These are phyloP conservation scores for Typhlomys cinereus DNA, from an alignment of 2,113 vertebrate genomes.

Conservation along the genomic window DNA sequence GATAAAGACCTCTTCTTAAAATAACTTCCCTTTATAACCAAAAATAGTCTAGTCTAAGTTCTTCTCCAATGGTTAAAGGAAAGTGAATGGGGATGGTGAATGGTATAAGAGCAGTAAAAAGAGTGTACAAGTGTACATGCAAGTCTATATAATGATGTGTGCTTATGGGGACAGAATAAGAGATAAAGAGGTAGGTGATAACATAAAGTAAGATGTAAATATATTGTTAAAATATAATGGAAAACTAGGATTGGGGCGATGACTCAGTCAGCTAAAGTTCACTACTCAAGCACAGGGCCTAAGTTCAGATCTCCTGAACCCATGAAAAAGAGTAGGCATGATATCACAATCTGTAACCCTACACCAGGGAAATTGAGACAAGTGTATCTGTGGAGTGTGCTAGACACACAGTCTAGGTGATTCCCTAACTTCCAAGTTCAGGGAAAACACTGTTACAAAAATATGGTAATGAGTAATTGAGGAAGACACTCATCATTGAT, in stretches of 20 bases:
- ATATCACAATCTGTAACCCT: too few relatives aligned
- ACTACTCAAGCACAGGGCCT: background rate
- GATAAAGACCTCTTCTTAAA: background rate
- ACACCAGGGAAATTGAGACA: too few relatives aligned
- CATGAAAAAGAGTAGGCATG: background rate
- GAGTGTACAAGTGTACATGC: accelerated
- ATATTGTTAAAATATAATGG: background rate
- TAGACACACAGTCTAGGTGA: background rate
- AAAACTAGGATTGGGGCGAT: background rate
- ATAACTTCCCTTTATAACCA: background rate
- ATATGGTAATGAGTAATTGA: background rate
- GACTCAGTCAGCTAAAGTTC: background rate
- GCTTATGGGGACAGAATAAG: background rate
- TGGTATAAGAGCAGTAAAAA: background rate
- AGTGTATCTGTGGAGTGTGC: background rate
- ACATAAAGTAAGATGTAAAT: background rate
- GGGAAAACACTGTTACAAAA: background rate
- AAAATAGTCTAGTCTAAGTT: background rate
- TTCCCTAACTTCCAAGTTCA: too few relatives aligned
- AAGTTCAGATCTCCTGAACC: too few relatives aligned
- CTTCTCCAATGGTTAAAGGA: slow-evolving; percentile 12
- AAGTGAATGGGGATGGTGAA: background rate
- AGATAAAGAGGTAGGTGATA: background rate
- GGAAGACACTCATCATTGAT: background rate
- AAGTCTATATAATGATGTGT: background rate